A percentile compares a stretch with the other conserved stretches of the same genome.
Evolutionary conservation across 1,140 invertebrate genomes (phyloP).

Genomic region (Palaemon carinicauda): DNA sequence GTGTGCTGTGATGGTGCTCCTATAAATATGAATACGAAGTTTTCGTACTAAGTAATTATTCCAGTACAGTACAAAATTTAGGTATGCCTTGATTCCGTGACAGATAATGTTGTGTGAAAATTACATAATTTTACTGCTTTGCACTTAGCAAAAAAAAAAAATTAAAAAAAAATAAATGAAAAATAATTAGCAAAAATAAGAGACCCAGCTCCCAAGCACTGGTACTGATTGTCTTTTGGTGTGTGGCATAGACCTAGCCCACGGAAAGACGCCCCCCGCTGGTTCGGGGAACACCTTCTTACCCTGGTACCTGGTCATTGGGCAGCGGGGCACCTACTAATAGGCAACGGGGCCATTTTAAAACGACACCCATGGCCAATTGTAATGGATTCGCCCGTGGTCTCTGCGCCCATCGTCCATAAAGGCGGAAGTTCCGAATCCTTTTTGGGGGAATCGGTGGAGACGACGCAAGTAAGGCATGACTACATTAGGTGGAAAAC

Average conservation of each 20-base stretch:
- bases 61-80: too few species aligned
- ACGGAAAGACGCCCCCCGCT: neutral
- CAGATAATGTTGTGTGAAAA: too few species aligned
- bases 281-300: neutral
- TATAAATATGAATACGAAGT: neutral
- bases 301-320: neutral
- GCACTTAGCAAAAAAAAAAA: too few species aligned
- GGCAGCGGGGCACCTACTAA: neutral
- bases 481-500: neutral
- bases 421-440: neutral
- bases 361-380: neutral
- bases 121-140: too few species aligned
- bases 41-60: neutral
- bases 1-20: neutral
- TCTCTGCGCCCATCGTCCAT: neutral
- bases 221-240: neutral
- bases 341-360: neutral
- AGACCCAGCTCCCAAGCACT: neutral
- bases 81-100: too few species aligned
- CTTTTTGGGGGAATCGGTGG: neutral
- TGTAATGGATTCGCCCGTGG: neutral
- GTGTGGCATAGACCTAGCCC: too few species aligned
- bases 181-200: neutral
- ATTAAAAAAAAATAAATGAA: too few species aligned
- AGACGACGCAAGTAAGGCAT: neutral